phyloP scores from a whole-genome alignment of 2,113 vertebrate species.

The Varanus komodoensis region DNA sequence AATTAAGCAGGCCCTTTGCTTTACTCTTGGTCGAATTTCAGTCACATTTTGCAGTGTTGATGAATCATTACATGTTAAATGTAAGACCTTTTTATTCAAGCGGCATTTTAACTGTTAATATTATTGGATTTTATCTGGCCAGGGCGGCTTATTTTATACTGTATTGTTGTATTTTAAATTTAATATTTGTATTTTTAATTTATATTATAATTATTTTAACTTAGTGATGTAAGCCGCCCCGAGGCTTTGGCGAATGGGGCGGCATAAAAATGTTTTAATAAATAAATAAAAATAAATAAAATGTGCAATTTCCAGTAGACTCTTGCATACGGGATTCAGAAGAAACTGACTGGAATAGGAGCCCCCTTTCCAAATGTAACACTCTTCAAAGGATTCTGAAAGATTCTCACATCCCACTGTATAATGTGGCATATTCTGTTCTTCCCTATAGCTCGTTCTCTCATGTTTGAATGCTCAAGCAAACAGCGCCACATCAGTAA shows the following conservation, averaged over 20 bases:
- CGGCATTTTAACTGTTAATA: too few relatives aligned
- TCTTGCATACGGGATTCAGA: background rate
- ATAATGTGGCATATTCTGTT: background rate
- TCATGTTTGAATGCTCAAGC: background rate
- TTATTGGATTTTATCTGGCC: too few relatives aligned
- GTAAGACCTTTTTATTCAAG: too few relatives aligned
- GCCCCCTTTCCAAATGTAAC: background rate
- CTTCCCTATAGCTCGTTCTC: constrained; percentile 7
- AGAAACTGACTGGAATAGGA: background rate
- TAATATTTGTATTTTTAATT: too few relatives aligned
- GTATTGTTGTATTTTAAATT: too few relatives aligned
- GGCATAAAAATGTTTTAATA: too few relatives aligned
- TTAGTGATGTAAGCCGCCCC: too few relatives aligned
- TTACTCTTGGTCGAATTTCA: constrained; percentile 21
- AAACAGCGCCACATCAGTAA: background rate
- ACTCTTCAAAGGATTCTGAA: background rate
- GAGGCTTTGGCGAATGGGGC: too few relatives aligned
- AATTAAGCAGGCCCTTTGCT: constrained; percentile 8
- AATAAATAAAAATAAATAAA: too few relatives aligned
- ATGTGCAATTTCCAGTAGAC: constrained; percentile 8
- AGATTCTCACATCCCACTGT: constrained; percentile 23
- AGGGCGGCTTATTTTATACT: too few relatives aligned
- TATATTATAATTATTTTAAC: too few relatives aligned
- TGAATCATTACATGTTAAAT: background rate
- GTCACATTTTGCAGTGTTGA: constrained; percentile 47